Evolutionary conservation across 2,797 vertebrate genomes (phyloP).

Genomic region (Alosa sapidissima): DNA sequence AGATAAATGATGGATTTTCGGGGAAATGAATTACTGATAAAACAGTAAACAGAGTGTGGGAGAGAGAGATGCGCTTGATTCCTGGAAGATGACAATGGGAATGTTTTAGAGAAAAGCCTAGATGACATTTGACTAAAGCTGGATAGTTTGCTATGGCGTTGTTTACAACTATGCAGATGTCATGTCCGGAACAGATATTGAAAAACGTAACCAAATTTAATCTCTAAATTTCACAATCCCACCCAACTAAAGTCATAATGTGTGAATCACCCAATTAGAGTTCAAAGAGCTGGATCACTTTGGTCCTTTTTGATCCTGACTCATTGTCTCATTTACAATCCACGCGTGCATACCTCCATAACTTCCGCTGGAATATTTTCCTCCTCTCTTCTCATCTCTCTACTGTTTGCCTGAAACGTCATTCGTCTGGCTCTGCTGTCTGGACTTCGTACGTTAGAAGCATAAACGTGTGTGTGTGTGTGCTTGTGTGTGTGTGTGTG

Average conservation of each 20-base stretch:
- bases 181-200: not conserved
- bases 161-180: not conserved
- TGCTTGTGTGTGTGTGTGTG: conserved; percentile 41
- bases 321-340: not conserved
- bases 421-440: conserved; percentile 11
- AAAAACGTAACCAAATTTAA: not conserved
- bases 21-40: not conserved
- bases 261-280: not conserved
- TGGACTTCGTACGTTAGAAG: not conserved
- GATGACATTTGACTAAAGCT: not conserved
- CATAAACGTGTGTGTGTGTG: conserved; percentile 28
- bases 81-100: not conserved
- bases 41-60: not conserved
- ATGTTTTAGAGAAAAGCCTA: not conserved
- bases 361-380: conserved; percentile 20
- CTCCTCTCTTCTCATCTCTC: conserved; percentile 4
- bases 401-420: conserved; percentile 26
- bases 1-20: not conserved
- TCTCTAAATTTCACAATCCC: not conserved
- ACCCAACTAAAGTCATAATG: not conserved
- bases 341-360: not conserved
- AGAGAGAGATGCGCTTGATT: not conserved
- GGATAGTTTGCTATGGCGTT: not conserved
- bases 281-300: not conserved
- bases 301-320: not conserved